Evolutionary conservation across 2,888 invertebrate species (phyloP).

Genomic region (Scaptomyza tumidula): DNA sequence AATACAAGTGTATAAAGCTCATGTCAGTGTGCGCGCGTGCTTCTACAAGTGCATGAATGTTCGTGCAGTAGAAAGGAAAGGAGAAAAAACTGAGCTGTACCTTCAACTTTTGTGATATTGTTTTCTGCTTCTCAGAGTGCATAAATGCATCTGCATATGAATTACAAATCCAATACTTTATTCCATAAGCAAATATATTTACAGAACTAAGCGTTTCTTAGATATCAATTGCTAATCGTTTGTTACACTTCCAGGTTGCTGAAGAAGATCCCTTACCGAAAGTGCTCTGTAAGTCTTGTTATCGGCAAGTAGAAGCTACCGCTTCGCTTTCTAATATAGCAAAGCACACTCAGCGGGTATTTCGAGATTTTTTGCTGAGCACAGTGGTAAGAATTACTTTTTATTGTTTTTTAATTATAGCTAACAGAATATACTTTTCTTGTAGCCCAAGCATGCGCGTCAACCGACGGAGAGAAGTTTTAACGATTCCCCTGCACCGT

Average conservation of each 20-base stretch:
- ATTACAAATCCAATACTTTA: too few species aligned
- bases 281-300: slow-evolving; percentile 81
- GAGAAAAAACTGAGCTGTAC: too few species aligned
- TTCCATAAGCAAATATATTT: not conserved
- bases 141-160: too few species aligned
- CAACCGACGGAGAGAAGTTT: slow-evolving; percentile 35
- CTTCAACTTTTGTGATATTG: slow-evolving; percentile 10
- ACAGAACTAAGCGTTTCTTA: not conserved
- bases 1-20: slow-evolving; percentile 36
- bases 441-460: slow-evolving; percentile 60
- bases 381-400: slow-evolving; percentile 64
- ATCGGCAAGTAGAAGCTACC: slow-evolving; percentile 83
- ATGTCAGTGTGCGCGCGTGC: slow-evolving; percentile 11
- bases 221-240: not conserved
- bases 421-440: not conserved
- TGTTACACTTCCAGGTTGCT: slow-evolving; percentile 66
- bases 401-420: not conserved
- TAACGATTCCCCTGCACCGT: slow-evolving; percentile 8
- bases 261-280: slow-evolving; percentile 82
- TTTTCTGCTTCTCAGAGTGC: not conserved
- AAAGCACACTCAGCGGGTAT: slow-evolving; percentile 81
- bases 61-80: not conserved
- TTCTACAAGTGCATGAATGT: slow-evolving; percentile 1
- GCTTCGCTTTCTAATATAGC: slow-evolving; percentile 82
- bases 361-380: slow-evolving; percentile 78